Percentiles rank a stretch among this genome's conserved stretches.
phyloP scores from a whole-genome alignment of 2,113 vertebrate species.

The Coreoperca whiteheadi region DNA sequence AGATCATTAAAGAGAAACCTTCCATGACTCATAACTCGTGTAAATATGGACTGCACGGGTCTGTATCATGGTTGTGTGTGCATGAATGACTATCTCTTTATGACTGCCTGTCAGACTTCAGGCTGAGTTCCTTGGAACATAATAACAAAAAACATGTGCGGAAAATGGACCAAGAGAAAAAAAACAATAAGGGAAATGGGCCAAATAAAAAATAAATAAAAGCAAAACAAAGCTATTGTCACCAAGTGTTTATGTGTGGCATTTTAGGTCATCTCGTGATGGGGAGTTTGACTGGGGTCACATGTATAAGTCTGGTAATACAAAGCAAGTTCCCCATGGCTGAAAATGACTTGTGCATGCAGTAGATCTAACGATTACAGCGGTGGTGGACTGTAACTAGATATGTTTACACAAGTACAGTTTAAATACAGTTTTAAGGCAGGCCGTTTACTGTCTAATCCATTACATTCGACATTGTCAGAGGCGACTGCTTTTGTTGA shows the following conservation, averaged over 20 bases:
- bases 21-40: constrained; percentile 31
- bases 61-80: neutral
- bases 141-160: constrained; percentile 21
- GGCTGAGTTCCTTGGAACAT: neutral
- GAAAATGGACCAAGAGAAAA: constrained; percentile 12
- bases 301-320: neutral
- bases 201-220: neutral
- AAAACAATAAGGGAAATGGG: constrained; percentile 16
- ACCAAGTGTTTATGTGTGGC: neutral
- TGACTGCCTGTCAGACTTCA: neutral
- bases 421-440: neutral
- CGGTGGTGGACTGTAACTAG: too few relatives aligned
- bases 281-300: neutral
- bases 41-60: constrained; percentile 34
- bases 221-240: constrained; percentile 9
- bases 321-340: neutral
- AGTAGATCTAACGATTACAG: neutral
- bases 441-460: neutral
- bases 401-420: too few relatives aligned
- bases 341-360: neutral
- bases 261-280: neutral
- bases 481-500: neutral
- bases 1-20: neutral
- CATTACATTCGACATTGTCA: neutral
- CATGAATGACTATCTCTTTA: constrained; percentile 18